Evolutionary conservation across 53 echinoderm and acorn worm species (phyloP).

Genomic region (Holothuria scabra): DNA sequence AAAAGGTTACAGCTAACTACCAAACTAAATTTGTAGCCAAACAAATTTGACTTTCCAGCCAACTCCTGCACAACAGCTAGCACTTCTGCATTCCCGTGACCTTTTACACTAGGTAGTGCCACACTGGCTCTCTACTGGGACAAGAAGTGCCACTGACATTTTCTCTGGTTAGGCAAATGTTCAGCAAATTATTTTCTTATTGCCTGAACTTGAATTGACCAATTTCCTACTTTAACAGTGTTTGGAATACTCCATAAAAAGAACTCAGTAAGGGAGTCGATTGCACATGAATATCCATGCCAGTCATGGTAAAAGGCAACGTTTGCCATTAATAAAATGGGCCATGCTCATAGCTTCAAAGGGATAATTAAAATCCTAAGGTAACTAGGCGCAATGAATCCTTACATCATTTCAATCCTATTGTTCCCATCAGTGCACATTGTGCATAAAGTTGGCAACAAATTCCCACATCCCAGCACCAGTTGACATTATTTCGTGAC

Average conservation of each 20-base stretch:
- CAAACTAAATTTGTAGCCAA: constrained; percentile 2
- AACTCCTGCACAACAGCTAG: not conserved
- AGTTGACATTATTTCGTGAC: no score
- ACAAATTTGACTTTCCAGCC: not conserved
- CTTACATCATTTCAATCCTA: no score
- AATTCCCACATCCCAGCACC: no score
- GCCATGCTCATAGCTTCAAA: not conserved
- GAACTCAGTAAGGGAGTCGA: not conserved
- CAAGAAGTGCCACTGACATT: not conserved
- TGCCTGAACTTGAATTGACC: no score
- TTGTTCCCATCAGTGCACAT: no score
- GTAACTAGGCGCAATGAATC: no score
- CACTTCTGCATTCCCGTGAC: constrained; percentile 26
- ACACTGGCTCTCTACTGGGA: constrained; percentile 18
- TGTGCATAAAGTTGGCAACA: no score
- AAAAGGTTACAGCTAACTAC: not conserved
- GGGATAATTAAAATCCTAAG: not conserved
- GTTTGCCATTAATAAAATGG: constrained; percentile 35
- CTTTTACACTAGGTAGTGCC: constrained; percentile 9
- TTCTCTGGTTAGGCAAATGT: constrained; percentile 5
- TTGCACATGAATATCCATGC: constrained; percentile 33
- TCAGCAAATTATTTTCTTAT: not conserved
- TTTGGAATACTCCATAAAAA: not conserved
- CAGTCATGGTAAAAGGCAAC: constrained; percentile 13
- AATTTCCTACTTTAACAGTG: no score